Evolutionary conservation across 2,797 vertebrate genomes (phyloP), one percentile per base, ranked within the genome.

Genomic region (Coregonus sp.): DNA sequence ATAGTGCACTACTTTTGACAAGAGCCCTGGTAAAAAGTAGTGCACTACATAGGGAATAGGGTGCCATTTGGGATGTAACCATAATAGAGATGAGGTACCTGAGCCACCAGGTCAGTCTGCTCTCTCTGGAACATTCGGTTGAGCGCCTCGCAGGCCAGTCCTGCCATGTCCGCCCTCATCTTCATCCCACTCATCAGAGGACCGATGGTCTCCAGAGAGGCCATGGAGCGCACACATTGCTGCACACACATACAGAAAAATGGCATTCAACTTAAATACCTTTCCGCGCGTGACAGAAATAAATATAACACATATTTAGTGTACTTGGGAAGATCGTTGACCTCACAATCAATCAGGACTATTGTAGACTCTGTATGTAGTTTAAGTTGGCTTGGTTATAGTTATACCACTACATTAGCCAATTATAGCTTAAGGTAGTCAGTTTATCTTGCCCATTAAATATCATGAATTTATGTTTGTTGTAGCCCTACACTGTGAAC

Each of bases 101-200:
- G 98, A 54, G 96, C 96, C 35, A 99, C 98, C 18, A 99, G 93
- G 72, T 99, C 98, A 4, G 95, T 96, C 91, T 99, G 98, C 74
- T 99, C 98, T 83, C 95, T 98, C 91, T 99, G 98, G 90, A 99
- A 99, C 98, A 99, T 99, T 72, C 97, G 94, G 86, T 99, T 99
- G 40, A 99, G 96, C 72, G 98, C 95, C 91, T 99, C 98, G 83
- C 98, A 99, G 47, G 96, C 98, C 81, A 99, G 83, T 14, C 97
- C 97, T 9, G 97, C 94, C 89, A 97, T 95, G 89, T 99, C 98
- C 0, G 95, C 87, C 25, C 97, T 94, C 78, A 92, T 91, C 75
- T 95, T 98, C 98, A 99, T 99, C 72, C 97, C 98, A 15, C 92
- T 94, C 95, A 99, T 98, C 73, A 99, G 90, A 0, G 98, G 98